Evolutionary conservation across 92 coral and sea anemone species (phyloP).

Genomic region (Blastomussa wellsi): DNA sequence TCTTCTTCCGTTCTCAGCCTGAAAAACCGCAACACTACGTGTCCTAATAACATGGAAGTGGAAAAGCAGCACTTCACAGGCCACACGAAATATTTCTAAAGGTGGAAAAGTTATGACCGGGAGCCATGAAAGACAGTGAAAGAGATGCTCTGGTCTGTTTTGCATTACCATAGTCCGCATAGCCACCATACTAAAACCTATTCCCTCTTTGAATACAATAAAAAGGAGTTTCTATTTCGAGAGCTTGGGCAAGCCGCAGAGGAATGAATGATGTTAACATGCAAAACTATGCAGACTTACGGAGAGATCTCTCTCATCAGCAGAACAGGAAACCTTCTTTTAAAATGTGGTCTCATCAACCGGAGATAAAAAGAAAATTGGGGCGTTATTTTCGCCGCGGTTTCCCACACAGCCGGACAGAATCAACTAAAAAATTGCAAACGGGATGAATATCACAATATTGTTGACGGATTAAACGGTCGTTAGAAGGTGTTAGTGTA

Average conservation of each 20-base stretch:
- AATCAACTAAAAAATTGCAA: background rate
- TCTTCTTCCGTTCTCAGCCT: background rate
- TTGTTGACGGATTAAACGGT: background rate
- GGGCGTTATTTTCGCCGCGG: background rate
- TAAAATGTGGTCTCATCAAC: background rate
- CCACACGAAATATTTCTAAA: background rate
- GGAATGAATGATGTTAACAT: no score
- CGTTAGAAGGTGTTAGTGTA: background rate
- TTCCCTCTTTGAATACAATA: no score
- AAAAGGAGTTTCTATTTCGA: no score
- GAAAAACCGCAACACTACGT: background rate
- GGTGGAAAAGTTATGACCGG: background rate
- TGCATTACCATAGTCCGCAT: background rate
- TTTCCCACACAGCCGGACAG: constrained; percentile 6
- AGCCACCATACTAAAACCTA: no score
- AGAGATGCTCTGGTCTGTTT: background rate
- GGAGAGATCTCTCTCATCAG: no score
- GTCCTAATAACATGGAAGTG: background rate
- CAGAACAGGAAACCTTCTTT: background rate
- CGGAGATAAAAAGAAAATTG: background rate
- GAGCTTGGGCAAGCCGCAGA: no score
- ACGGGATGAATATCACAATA: background rate
- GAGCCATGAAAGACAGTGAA: background rate
- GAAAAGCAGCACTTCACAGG: background rate
- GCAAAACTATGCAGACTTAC: no score